Base-by-base conservation (phyloP, 2,888 invertebrate genomes). In the Neocrepidodera transversa region DNA sequence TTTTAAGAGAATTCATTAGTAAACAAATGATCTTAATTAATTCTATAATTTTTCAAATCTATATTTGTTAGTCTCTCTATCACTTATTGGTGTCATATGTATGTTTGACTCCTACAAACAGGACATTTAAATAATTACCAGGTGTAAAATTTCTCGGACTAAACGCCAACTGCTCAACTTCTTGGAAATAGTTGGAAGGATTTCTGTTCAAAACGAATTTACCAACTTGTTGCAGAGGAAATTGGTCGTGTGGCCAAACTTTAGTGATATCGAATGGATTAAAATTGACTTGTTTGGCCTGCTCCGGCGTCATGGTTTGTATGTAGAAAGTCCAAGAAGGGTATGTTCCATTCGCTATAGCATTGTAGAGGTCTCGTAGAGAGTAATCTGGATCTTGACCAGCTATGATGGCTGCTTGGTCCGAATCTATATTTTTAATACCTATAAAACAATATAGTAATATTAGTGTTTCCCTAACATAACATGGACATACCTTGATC, bases 111-210 rank as follows among this genome's bases (percentile, higher is more conserved):
- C n/a, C n/a, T n/a, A n/a, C n/a, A n/a, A n/a, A n/a, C n/a, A n/a
- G n/a, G n/a, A n/a, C 13, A 36, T 14, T 36, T 10, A 16, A 14
- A 14, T 10, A 45, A 45, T 42, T 91, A 17, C 96, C 95, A 1
- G 95, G 94, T 16, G 93, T 87, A 81, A 95, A 76, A 76, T 94
- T 91, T 7, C 92, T 86, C 0, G 95, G 95, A 71, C 89, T 89
- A 79, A 94, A 95, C 6, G 95, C 95, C 52, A 91, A 81, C 79
- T 95, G 95, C 78, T 96, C 95, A 36, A 95, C 90, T 78, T 95
- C 95, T 32, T 92, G 87, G 77, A 95, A 95, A 78, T 94, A 95
- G 78, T 95, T 95, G 66, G 85, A 86, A 0, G 95, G 94, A 78
- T 95, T 95, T 62, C 87, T 85, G 78, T 95, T 89, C 52, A 96